phyloP scores from a whole-genome alignment of 2,888 invertebrate species.

The Actias luna region DNA sequence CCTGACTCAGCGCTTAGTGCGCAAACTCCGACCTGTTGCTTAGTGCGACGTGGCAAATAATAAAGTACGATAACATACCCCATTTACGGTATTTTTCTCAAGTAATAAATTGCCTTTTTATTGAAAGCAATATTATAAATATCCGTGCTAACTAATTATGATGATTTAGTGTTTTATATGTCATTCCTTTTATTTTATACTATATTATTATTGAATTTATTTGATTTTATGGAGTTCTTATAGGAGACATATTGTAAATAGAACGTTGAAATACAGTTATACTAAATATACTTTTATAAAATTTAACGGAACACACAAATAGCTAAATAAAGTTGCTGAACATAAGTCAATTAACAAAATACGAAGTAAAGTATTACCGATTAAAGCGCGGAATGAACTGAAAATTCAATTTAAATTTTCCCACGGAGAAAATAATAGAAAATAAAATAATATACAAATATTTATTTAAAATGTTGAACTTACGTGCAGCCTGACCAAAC shows the following conservation, averaged over 20 bases:
- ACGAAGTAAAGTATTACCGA: too few relatives aligned
- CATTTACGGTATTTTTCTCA: not conserved
- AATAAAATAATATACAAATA: not conserved
- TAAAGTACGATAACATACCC: not conserved
- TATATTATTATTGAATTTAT: not conserved
- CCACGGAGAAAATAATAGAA: not conserved
- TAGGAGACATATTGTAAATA: too few relatives aligned
- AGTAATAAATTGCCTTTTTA: not conserved
- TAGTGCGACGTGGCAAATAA: constrained; percentile 1
- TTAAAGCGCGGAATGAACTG: too few relatives aligned
- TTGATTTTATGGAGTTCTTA: too few relatives aligned
- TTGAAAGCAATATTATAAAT: not conserved
- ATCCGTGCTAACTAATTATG: not conserved
- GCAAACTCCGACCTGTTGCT: constrained; percentile 10
- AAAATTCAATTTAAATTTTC: too few relatives aligned
- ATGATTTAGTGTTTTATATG: not conserved
- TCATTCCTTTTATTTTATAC: not conserved
- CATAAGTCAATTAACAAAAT: not conserved
- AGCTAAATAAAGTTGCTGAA: too few relatives aligned
- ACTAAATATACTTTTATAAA: too few relatives aligned
- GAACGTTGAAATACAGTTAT: too few relatives aligned
- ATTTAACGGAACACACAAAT: too few relatives aligned
- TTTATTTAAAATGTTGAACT: constrained; percentile 36
- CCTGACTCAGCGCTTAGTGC: not conserved
- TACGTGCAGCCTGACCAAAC: constrained; percentile 76